Percentiles rank a stretch among this genome's conserved stretches.
These are phyloP conservation scores for Maniola jurtina DNA, from an alignment of 1,140 invertebrate species.

Conservation along the genomic window DNA sequence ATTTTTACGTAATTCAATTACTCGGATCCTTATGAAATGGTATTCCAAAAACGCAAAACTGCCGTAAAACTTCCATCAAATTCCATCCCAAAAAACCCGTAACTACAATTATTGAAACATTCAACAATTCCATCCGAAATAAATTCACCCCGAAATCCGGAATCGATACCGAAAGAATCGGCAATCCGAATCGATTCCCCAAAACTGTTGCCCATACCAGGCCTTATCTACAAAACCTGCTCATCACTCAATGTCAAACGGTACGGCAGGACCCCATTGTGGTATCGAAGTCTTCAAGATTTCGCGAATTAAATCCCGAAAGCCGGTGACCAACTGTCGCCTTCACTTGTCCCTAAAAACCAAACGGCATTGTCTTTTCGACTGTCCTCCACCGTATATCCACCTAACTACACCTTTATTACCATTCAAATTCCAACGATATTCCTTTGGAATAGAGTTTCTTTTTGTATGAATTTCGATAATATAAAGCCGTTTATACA, in stretches of 20 bases:
- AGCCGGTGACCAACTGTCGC: conserved; percentile 57
- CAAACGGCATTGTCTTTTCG: conserved; percentile 58
- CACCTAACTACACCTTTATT: conserved; percentile 19
- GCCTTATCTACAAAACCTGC: conserved; percentile 38
- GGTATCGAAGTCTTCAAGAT: conserved; percentile 42
- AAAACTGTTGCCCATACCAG: conserved; percentile 27
- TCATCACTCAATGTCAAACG: conserved; percentile 58
- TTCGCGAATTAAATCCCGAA: conserved; percentile 65
- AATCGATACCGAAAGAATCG: conserved; percentile 13
- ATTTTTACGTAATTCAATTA: too few relatives aligned
- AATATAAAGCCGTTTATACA: conserved; percentile 33
- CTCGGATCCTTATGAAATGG: too few relatives aligned
- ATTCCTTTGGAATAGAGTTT: conserved; percentile 18
- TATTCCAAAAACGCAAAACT: too few relatives aligned
- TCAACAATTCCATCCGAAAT: conserved; percentile 4
- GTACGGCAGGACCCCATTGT: conserved; percentile 29
- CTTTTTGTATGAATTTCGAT: conserved; percentile 17
- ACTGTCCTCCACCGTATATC: conserved; percentile 19
- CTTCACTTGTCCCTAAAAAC: conserved; percentile 63
- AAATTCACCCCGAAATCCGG: conserved; percentile 3
- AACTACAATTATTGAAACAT: conserved; percentile 1
- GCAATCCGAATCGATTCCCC: conserved; percentile 19
- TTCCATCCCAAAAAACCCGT: not conserved
- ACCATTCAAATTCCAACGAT: conserved; percentile 30
- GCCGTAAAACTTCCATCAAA: not conserved